phyloP scores from a whole-genome alignment of 92 coral and sea anemone species.

The Actinernus sp. region DNA sequence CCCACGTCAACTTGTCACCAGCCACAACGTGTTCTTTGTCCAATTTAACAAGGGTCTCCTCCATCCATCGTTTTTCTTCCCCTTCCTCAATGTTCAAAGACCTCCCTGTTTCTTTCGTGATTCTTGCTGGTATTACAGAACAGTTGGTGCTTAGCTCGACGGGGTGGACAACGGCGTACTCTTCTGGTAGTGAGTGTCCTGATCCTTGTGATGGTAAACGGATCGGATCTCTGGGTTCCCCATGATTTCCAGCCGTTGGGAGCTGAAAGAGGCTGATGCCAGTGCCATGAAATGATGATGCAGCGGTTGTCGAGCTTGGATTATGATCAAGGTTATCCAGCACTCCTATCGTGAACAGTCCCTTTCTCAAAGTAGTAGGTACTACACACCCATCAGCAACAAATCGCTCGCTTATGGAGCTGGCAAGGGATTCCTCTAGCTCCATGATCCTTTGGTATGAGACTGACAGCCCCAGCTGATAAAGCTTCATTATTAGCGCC shows the following conservation, averaged over 20 bases:
- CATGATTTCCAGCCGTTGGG: slow-evolving; percentile 31
- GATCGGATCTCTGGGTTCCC: slow-evolving; percentile 32
- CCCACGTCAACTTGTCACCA: slow-evolving; percentile 5
- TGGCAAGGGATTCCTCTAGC: slow-evolving; percentile 52
- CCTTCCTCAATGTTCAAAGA: slow-evolving; percentile 32
- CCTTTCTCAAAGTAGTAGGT: slow-evolving; percentile 43
- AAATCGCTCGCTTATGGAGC: slow-evolving; percentile 48
- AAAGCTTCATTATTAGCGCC: slow-evolving; percentile 39
- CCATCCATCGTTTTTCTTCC: slow-evolving; percentile 58
- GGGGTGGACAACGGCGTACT: slow-evolving; percentile 68
- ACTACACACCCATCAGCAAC: slow-evolving; percentile 34
- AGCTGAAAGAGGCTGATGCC: slow-evolving; percentile 69
- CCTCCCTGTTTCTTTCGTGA: slow-evolving; percentile 35
- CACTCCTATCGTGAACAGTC: slow-evolving; percentile 54
- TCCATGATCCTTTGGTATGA: slow-evolving; percentile 64
- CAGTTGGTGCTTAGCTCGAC: slow-evolving; percentile 57
- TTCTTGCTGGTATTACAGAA: slow-evolving; percentile 38
- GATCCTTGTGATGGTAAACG: slow-evolving; percentile 62
- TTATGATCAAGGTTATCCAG: slow-evolving; percentile 62
- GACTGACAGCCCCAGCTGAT: slow-evolving; percentile 55
- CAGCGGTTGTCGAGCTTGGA: slow-evolving; percentile 67
- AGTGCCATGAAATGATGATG: slow-evolving; percentile 71
- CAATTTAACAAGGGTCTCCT: slow-evolving; percentile 19
- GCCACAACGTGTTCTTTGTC: not conserved
- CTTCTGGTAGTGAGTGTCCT: slow-evolving; percentile 57